A percentile compares a stretch with the other conserved stretches of the same genome.
Evolutionary conservation across 2,888 invertebrate genomes (phyloP).

Genomic region (Polyommatus icarus): DNA sequence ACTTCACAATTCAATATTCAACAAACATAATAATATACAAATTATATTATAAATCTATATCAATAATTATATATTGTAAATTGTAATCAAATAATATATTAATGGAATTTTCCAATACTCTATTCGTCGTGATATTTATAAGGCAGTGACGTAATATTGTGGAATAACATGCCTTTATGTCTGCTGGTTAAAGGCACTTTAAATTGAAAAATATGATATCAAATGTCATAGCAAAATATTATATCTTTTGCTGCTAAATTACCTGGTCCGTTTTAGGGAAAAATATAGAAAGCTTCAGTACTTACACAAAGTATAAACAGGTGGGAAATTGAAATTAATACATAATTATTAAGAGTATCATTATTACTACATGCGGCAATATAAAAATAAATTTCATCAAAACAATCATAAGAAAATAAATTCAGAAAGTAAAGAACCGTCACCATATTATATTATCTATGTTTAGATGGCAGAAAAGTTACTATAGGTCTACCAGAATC

Average conservation of each 20-base stretch:
- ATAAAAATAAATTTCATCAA: conserved; percentile 10
- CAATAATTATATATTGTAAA: conserved; percentile 25
- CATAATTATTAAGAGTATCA: neutral
- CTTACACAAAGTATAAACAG: neutral
- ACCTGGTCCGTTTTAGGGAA: conserved; percentile 14
- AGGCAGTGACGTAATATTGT: conserved; percentile 24
- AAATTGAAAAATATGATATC: conserved; percentile 4
- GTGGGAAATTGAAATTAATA: neutral
- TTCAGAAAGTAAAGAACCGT: neutral
- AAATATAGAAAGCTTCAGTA: neutral
- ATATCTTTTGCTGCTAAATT: conserved; percentile 15
- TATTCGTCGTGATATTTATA: conserved; percentile 30
- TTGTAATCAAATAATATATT: conserved; percentile 27
- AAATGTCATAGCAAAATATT: conserved; percentile 22
- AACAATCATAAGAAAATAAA: conserved; percentile 10
- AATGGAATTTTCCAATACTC: conserved; percentile 19
- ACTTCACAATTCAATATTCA: conserved; percentile 25
- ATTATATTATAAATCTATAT: conserved; percentile 19
- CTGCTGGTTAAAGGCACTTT: conserved; percentile 19
- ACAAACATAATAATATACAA: conserved; percentile 20
- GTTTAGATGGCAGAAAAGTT: neutral
- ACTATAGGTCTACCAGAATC: no score
- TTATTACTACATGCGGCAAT: neutral
- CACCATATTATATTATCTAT: neutral
- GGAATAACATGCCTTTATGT: conserved; percentile 18